Evolutionary conservation across 2,113 vertebrate species (phyloP), one percentile per base, ranked within the genome.

Genomic region (Myiagra hebetior): DNA sequence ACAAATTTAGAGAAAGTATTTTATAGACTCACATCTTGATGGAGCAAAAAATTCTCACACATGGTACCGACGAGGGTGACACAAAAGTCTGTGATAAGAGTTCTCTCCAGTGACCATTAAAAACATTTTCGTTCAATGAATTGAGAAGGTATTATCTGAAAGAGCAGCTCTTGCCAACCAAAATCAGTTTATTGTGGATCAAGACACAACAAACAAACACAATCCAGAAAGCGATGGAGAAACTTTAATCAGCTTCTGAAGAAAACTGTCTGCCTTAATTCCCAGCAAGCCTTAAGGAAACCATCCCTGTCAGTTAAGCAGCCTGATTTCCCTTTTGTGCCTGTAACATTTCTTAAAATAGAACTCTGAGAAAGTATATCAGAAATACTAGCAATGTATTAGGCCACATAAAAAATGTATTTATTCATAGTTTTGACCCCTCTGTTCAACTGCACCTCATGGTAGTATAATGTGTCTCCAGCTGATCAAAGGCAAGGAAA

Each of bases 381-480:
- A 87, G 77, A 87, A 93, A 88, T 74, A 83, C 74, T 27, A 89
- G 78, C 30, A 91, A 89, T 0, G 0, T n/a, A 86, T 83, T 77
- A 93, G 27, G n/a, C 33, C 56, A 92, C 47, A 68, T 92, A 92
- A 92, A 74, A 92, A 95, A 92, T 72, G 49, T 63, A 91, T 93
- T 84, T 95, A 95, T 92, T 95, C 86, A 91, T 92, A 81, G 73
- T 79, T 94, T 89, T 94, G 74, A 78, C 87, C 81, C 68, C 62
- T 89, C 60, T 89, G 70, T 57, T 89, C 65, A 91, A 72, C 70
- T 83, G 69, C 41, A 79, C 49, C 53, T 87, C 62, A 60, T 56
- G 53, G n/a, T 60, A 94, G 85, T 67, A 85, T 26, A 90, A 85
- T 39, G 26, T 68, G 31, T 39, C 53, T 85, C 82, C 31, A 47